Evolutionary conservation across 2,797 vertebrate species (phyloP), one percentile per base, ranked within the genome.

Genomic region (Liparis tanakae): DNA sequence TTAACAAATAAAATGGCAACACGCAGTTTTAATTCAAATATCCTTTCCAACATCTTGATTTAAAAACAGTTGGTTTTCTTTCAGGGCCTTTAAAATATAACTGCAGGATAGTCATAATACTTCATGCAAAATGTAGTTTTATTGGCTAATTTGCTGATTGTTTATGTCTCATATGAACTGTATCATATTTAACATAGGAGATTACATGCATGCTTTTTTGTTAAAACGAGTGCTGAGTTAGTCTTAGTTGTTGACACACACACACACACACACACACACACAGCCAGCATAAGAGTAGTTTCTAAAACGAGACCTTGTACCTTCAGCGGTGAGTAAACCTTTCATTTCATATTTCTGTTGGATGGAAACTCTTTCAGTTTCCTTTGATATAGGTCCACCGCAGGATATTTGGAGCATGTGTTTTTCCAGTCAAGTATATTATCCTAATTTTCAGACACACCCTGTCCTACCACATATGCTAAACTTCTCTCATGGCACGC

Each of bases 291-390:
- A 3, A 57, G 17, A 18, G 61, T 34, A n/a, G 25, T 69, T 62
- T 79, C 60, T 69, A 41, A 6, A 65, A 46, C 20, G 25, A 85
- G 79, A 90, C 88, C 83, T 90, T 90, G 90, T 78, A 72, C 88
- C 39, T 33, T 67, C 34, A 55, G 18, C 14, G 9, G 25, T 57
- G 70, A 80, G 72, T 79, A 85, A 87, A 84, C 58, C 78, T 53
- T 70, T 81, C 74, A 72, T 68, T 76, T 67, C 65, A 53, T 65
- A 68, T 37, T 14, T 66, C 78, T 71, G 76, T 80, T 73, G 41
- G 56, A 58, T 64, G 25, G 48, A 6, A 43, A 48, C 3, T 20
- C 1, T 61, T 48, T 74, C 33, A 41, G 15, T 36, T 75, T 71
- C 18, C 64, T 58, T 63, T 74, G 41, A 70, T 58, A 41, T 10